Evolutionary conservation across 2,113 vertebrate species (phyloP).

Genomic region (Cyanocitta stelleri): DNA sequence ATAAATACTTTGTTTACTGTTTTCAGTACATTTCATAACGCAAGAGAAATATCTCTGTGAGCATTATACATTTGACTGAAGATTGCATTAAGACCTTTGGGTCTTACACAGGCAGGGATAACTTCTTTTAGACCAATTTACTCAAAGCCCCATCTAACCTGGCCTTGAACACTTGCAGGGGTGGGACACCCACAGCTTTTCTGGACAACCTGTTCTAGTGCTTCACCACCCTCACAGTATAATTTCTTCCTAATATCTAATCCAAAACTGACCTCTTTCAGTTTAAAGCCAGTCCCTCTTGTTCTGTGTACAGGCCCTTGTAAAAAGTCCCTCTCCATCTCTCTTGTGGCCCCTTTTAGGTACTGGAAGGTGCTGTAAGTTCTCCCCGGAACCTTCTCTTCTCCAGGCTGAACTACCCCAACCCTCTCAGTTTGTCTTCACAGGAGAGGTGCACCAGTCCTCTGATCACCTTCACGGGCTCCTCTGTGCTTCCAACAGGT

Average conservation of each 20-base stretch:
- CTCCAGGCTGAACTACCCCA: background rate
- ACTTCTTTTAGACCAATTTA: background rate
- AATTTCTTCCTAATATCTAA: background rate
- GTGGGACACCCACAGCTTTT: background rate
- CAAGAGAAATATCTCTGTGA: background rate
- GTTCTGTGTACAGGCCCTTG: background rate
- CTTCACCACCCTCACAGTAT: background rate
- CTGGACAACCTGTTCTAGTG: background rate
- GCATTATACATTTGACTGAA: background rate
- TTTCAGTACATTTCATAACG: background rate
- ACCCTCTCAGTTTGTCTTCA: background rate
- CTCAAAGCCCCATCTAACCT: background rate
- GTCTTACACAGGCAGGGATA: rapidly evolving
- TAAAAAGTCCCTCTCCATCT: background rate
- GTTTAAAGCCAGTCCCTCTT: background rate
- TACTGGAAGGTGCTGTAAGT: background rate
- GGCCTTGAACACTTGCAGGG: background rate
- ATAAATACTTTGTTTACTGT: background rate
- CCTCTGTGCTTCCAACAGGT: background rate
- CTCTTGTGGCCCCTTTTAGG: background rate
- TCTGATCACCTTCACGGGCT: background rate
- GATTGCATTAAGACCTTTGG: background rate
- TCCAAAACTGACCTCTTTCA: background rate
- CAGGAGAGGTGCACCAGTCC: background rate
- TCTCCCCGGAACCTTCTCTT: background rate